Base-by-base conservation (phyloP, 1,140 invertebrate genomes). In the Drosophila bifasciata region DNA sequence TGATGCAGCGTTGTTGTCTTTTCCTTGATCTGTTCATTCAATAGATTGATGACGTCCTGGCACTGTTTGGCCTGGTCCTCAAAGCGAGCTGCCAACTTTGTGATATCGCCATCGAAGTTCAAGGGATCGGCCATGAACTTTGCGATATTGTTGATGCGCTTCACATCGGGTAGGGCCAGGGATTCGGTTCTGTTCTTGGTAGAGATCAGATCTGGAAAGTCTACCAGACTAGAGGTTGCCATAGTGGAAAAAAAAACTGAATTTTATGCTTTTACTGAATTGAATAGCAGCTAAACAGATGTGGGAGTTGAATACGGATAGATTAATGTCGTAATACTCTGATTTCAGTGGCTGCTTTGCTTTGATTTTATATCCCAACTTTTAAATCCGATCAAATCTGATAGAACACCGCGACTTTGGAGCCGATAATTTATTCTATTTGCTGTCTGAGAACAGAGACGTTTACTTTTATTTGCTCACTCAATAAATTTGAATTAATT, bases 101-200 rank as follows among this genome's bases (percentile, higher is more conserved):
- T 41, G 1, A 72, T 23, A n/a, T 48, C 49, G 9, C 70, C 67
- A 44, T 72, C 43, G 17, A 36, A 72, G 1, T 41, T 50, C 4
- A 52, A n/a, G 11, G 57, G 36, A 36, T 78, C 53, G 1, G 53
- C 15, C 44, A 79, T 56, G n/a, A 43, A 76, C 28, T 79, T 41
- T 9, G 25, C 15, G 0, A 72, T 19, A 32, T 76, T 58, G 0
- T 51, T 43, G 2, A 79, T 76, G 40, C 67, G 68, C 1, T 52
- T 52, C 2, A 79, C 32, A 28, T 72, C 11, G 39, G 76, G 76
- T 11, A 78, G 4, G 0, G 40, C 16, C 4, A 78, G 15, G 1
- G 64, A 39, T 19, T 21, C 45, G 1, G 16, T 19, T n/a, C 49
- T 13, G 13, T 9, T 41, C 6, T 28, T 50, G 3, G 48, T 36